Evolutionary conservation across 2,888 invertebrate species (phyloP).

Genomic region (Stenolophus ochropezus): DNA sequence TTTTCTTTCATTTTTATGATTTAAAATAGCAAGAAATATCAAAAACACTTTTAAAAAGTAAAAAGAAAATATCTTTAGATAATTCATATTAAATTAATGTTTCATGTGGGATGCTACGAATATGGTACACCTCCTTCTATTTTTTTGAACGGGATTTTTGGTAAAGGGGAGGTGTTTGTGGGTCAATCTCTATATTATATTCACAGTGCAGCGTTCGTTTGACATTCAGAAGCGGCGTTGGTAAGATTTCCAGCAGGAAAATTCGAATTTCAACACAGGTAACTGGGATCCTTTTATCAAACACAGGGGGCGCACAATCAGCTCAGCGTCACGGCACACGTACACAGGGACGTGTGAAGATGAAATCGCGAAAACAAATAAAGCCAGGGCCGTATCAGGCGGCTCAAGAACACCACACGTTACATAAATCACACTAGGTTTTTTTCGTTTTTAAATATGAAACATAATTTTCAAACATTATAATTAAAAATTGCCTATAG

Average conservation of each 20-base stretch:
- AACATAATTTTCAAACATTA: not conserved
- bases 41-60: too few species aligned
- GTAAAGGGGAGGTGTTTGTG: too few species aligned
- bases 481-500: too few species aligned
- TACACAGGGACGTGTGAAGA: constrained; percentile 38
- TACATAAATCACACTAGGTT: too few species aligned
- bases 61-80: too few species aligned
- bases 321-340: constrained; percentile 14
- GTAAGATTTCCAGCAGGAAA: constrained; percentile 37
- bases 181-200: not conserved
- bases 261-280: constrained; percentile 52
- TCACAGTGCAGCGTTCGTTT: constrained; percentile 13
- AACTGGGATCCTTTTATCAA: constrained; percentile 56
- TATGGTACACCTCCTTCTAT: too few species aligned
- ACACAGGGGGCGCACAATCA: constrained; percentile 53
- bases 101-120: too few species aligned
- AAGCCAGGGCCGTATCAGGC: constrained; percentile 38
- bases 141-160: too few species aligned
- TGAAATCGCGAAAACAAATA: constrained; percentile 60
- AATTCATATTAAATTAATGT: too few species aligned
- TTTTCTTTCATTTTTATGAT: too few species aligned
- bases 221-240: not conserved
- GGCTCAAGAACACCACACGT: not conserved
- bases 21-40: too few species aligned
- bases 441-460: too few species aligned